A percentile compares a stretch with the other conserved stretches of the same genome.
Evolutionary conservation across 2,113 vertebrate species (phyloP).

Genomic region (Sterrhoptilus dennistouni): DNA sequence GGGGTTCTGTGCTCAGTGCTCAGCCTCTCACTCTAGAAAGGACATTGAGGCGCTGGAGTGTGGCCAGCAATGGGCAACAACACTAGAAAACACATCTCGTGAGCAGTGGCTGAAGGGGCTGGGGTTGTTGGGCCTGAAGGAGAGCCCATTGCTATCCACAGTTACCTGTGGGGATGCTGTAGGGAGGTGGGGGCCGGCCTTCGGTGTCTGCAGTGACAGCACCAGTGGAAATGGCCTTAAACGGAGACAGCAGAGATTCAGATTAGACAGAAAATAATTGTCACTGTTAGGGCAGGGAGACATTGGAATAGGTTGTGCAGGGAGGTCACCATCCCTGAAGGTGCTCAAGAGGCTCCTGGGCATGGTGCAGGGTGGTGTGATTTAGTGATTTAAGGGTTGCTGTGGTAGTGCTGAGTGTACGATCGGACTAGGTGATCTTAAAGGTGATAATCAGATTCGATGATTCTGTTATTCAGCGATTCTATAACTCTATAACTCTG

Average conservation of each 20-base stretch:
- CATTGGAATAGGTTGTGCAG: not conserved
- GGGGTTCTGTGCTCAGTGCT: not conserved
- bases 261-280: not conserved
- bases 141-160: not conserved
- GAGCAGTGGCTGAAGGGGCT: not conserved
- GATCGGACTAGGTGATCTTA: not conserved
- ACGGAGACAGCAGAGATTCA: not conserved
- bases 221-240: not conserved
- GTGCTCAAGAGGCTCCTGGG: not conserved
- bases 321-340: not conserved
- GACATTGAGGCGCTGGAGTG: not conserved
- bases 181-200: rapidly evolving
- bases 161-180: not conserved
- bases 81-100: not conserved
- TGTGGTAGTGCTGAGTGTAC: not conserved
- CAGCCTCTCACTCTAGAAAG: not conserved
- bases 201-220: rapidly evolving
- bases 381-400: not conserved
- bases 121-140: not conserved
- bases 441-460: not conserved
- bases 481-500: not conserved
- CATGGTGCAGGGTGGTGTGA: too few relatives aligned
- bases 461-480: not conserved
- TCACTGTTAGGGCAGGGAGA: not conserved
- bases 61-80: not conserved